Conservation (phyloP, 2,113 vertebrate species). For the Panthera uncia region DNA sequence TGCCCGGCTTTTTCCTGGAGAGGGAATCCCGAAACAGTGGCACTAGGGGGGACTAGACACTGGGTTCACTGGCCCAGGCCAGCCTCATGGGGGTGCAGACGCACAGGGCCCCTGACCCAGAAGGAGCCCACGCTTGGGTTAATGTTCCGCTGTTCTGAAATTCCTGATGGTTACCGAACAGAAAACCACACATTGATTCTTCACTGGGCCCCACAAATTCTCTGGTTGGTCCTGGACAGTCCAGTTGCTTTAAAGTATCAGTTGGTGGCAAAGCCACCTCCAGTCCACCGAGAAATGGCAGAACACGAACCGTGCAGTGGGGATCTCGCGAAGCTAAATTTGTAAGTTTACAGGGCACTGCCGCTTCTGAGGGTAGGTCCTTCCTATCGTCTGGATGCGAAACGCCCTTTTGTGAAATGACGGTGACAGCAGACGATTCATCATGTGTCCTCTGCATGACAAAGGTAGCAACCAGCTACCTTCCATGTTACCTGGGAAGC, state of each 20-base stretch:
- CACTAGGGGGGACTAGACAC: neutral
- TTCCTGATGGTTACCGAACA: neutral
- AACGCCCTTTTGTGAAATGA: neutral
- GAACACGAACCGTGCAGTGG: fast-evolving
- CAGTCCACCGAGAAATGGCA: neutral
- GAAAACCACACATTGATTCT: too few species aligned
- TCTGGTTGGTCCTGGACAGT: neutral
- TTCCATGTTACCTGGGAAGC: neutral
- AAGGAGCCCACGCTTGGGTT: too few species aligned
- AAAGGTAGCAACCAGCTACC: neutral
- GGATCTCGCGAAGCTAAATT: neutral
- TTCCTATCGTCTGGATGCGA: neutral
- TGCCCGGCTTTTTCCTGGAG: neutral
- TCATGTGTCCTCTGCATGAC: neutral
- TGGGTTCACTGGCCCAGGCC: too few species aligned
- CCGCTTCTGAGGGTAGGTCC: neutral
- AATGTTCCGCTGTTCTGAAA: neutral
- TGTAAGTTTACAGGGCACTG: fast-evolving
- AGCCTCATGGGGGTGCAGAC: fast-evolving
- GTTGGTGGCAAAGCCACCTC: neutral
- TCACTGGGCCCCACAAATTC: neutral
- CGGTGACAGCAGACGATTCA: neutral
- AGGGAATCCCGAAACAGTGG: neutral
- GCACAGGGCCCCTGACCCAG: neutral
- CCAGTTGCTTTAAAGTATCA: neutral